Evolutionary conservation across 2,113 vertebrate genomes (phyloP).

Genomic region (Cochlearius cochlearius): DNA sequence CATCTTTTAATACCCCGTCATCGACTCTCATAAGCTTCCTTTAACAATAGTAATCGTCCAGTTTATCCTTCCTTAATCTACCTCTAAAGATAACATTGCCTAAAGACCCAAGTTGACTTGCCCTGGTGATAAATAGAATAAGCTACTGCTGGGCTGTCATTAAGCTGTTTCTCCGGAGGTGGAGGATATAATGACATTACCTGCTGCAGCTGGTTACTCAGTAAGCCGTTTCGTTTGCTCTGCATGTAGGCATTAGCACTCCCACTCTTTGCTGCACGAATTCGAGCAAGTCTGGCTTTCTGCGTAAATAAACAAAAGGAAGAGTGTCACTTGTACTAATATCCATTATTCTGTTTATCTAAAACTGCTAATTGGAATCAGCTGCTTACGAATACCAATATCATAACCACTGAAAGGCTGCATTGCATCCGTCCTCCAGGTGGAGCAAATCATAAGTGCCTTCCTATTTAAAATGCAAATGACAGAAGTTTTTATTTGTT

Average conservation of each 20-base stretch:
- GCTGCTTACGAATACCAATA: background rate
- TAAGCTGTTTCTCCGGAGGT: background rate
- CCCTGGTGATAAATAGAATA: background rate
- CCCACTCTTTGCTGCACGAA: conserved; percentile 92
- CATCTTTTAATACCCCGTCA: background rate
- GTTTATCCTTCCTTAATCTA: background rate
- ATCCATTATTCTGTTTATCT: background rate
- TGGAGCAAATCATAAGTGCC: background rate
- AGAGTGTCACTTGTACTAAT: background rate
- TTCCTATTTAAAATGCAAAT: conserved; percentile 1
- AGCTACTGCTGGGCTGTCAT: background rate
- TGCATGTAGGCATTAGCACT: conserved; percentile 96
- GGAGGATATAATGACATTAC: conserved; percentile 69
- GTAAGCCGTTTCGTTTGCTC: conserved; percentile 95
- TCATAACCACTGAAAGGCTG: background rate
- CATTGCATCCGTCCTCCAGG: background rate
- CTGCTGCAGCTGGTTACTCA: conserved; percentile 89
- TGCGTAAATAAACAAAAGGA: conserved; percentile 64
- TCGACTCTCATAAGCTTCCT: background rate
- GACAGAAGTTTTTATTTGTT: background rate
- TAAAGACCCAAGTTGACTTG: background rate
- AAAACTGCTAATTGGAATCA: conserved; percentile 8
- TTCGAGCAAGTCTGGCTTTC: conserved; percentile 96
- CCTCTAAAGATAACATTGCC: background rate
- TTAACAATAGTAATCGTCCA: background rate